Percentiles rank a stretch among this genome's conserved stretches.
Evolutionary conservation across 2,113 vertebrate genomes (phyloP).

Genomic region (Microtus montanus): DNA sequence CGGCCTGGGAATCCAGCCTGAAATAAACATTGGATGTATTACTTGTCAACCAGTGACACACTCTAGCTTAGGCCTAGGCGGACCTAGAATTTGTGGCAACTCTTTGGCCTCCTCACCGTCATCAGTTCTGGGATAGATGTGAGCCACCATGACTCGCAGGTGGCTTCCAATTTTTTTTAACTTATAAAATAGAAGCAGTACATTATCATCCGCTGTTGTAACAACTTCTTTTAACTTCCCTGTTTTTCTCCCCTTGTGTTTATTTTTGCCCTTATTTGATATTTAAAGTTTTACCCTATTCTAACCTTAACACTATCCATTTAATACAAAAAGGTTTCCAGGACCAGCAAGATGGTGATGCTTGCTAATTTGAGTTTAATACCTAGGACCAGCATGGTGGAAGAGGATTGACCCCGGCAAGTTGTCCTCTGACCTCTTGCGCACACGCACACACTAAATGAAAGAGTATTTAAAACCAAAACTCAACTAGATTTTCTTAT

Average conservation of each 20-base stretch:
- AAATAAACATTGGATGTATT: neutral
- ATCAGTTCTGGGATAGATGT: no score
- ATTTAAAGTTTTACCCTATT: neutral
- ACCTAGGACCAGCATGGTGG: neutral
- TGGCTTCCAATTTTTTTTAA: neutral
- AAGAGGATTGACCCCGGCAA: neutral
- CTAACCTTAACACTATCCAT: neutral
- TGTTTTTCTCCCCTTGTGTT: neutral
- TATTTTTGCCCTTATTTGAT: neutral
- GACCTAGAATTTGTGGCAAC: neutral
- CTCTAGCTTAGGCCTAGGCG: neutral
- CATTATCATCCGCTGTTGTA: neutral
- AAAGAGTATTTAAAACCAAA: neutral
- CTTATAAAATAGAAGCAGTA: neutral
- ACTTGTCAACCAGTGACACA: neutral
- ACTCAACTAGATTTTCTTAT: neutral
- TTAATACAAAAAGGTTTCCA: conserved; percentile 28
- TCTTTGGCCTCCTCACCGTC: neutral
- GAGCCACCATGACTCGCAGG: no score
- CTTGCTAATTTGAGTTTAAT: neutral
- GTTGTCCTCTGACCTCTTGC: neutral
- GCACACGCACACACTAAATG: neutral
- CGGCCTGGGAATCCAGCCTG: neutral
- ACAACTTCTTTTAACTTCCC: neutral
- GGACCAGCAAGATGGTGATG: neutral